Evolutionary conservation across 2,797 vertebrate genomes (phyloP).

Genomic region (Muraenolepis orangiensis): DNA sequence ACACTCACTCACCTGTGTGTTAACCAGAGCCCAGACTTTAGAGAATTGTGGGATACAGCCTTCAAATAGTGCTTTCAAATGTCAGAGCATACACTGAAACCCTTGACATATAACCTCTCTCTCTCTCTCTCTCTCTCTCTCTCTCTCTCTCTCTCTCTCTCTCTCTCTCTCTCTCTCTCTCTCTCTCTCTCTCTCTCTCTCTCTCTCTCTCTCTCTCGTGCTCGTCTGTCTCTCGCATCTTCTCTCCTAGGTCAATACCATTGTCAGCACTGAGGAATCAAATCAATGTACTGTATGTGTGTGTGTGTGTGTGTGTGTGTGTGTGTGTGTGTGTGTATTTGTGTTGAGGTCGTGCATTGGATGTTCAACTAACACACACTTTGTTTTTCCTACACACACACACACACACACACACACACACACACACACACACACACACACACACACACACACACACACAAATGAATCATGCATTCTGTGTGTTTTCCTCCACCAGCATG

Average conservation of each 20-base stretch:
- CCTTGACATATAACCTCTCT: slow-evolving; percentile 29
- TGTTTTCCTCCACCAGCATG: slow-evolving; percentile 53
- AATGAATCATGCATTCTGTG: slow-evolving; percentile 40
- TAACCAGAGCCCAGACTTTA: neutral
- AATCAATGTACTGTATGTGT: slow-evolving; percentile 37
- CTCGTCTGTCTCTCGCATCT: neutral
- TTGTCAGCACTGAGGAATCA: slow-evolving; percentile 58
- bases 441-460: slow-evolving; percentile 13
- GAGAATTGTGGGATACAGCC: slow-evolving; percentile 15
- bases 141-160: too few species aligned
- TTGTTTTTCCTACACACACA: neutral
- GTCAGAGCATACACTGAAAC: slow-evolving; percentile 40
- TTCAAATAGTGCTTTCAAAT: slow-evolving; percentile 40
- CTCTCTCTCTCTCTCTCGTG: slow-evolving; percentile 37
- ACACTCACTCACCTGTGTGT: neutral
- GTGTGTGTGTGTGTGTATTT: too few species aligned
- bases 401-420: neutral
- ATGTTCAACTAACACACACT: slow-evolving; percentile 50
- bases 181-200: neutral
- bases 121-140: slow-evolving; percentile 33
- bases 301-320: neutral
- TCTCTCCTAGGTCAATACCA: slow-evolving; percentile 46
- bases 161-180: slow-evolving; percentile 38
- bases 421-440: neutral
- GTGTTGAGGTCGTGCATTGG: slow-evolving; percentile 47